Base-by-base conservation (phyloP, 2,888 invertebrate genomes). In the Thalpophila matura region DNA sequence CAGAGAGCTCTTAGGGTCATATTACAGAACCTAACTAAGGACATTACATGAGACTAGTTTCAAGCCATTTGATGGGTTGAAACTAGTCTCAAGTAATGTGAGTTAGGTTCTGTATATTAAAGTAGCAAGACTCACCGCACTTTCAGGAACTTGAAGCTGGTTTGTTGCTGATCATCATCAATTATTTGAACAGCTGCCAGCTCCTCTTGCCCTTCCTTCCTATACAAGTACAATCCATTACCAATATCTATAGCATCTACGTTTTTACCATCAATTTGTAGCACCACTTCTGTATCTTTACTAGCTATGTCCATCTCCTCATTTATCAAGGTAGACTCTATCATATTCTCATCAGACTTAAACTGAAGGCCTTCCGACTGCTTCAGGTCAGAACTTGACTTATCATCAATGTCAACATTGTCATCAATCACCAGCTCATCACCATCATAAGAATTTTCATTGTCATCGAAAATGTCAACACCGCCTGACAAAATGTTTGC, bases 361-460 rank as follows among this genome's bases (percentile, higher is more conserved):
- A 80, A 81, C 38, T 83, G 81, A 26, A 75, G 64, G 42, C 70
- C 67, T 16, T 87, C 87, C 37, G 64, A 47, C 45, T 83, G 63
- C 66, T 89, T 88, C 33, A 81, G 22, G 24, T 89, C 87, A 2
- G 80, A 38, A 65, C 77, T 85, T 5, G 81, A 76, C 67, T 92
- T 93, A 1, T 91, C 91, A 56, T 91, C 91, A 10, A 84, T 62
- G n/a, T 88, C 87, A 38, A 83, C 89, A 84, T 93, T 93, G 64
- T 95, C 95, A 85, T 95, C 95, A 57, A 95, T 95, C 18, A 95
- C 93, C 16, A 95, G 86, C 66, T 95, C 95, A 78, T 94, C 86
- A 1, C 93, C 95, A 76, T 95, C 95, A 80, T 91, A 93, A 5
- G 95, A 95, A 77, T 93, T 95, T n/a, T 95, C 95, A 86, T 93